Conservation (phyloP, 2,113 vertebrate genomes). For the Triplophysa tibetana region DNA sequence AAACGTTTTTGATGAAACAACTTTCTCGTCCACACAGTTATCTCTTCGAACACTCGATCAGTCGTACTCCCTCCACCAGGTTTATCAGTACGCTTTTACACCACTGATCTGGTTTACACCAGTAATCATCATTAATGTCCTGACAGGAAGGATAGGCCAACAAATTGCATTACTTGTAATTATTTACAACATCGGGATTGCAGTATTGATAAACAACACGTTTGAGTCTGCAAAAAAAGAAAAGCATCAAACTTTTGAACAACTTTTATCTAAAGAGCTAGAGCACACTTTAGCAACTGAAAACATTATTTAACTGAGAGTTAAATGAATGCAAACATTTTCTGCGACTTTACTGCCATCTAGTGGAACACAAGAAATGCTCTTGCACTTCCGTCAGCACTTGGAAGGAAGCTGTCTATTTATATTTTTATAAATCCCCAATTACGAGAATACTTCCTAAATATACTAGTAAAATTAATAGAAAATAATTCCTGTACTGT, state of each 20-base stretch:
- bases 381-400: background rate
- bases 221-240: background rate
- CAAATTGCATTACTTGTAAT: background rate
- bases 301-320: background rate
- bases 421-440: too few relatives aligned
- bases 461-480: too few relatives aligned
- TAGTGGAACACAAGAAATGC: conserved; percentile 1
- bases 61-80: background rate
- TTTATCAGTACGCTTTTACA: background rate
- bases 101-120: background rate
- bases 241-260: too few relatives aligned
- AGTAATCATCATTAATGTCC: background rate
- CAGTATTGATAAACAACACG: background rate
- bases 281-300: background rate
- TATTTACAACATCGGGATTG: background rate
- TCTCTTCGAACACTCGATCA: background rate
- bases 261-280: background rate
- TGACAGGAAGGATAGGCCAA: background rate
- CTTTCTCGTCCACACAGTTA: background rate
- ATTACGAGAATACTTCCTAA: too few relatives aligned
- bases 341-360: conserved; percentile 46
- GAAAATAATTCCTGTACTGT: too few relatives aligned
- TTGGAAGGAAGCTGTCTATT: too few relatives aligned
- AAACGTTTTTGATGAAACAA: background rate
- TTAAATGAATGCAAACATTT: background rate